These are phyloP conservation scores for Lasioglossum albipes DNA, from an alignment of 1,140 invertebrate species.

Conservation along the genomic window DNA sequence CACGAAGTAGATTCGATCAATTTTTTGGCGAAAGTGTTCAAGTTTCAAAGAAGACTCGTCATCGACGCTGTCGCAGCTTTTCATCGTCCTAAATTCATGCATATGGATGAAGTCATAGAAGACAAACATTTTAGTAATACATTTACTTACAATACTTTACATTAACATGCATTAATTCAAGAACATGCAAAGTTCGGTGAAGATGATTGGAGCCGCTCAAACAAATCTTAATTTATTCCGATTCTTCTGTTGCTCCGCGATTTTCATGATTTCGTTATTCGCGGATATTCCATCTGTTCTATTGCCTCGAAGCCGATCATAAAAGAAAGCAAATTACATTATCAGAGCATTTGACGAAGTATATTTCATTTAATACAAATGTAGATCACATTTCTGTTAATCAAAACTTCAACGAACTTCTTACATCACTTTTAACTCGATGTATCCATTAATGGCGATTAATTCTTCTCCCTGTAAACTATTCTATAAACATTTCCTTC, in stretches of 20 bases:
- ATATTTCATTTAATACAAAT: no score
- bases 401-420: no score
- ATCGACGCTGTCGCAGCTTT: background rate
- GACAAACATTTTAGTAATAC: background rate
- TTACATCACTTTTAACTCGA: no score
- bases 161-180: constrained; percentile 6
- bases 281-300: no score
- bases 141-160: constrained; percentile 4
- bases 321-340: no score
- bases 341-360: no score
- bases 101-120: background rate
- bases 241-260: background rate
- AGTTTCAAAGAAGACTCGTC: background rate
- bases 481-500: no score
- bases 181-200: background rate
- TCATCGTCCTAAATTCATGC: background rate
- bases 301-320: background rate
- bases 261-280: background rate
- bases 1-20: background rate
- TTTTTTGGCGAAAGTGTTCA: background rate
- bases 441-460: no score
- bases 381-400: no score
- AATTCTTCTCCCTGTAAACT: no score
- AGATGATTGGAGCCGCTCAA: background rate
- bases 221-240: background rate